Conservation (phyloP, 2,888 invertebrate genomes). For the Hetaerina titia region DNA sequence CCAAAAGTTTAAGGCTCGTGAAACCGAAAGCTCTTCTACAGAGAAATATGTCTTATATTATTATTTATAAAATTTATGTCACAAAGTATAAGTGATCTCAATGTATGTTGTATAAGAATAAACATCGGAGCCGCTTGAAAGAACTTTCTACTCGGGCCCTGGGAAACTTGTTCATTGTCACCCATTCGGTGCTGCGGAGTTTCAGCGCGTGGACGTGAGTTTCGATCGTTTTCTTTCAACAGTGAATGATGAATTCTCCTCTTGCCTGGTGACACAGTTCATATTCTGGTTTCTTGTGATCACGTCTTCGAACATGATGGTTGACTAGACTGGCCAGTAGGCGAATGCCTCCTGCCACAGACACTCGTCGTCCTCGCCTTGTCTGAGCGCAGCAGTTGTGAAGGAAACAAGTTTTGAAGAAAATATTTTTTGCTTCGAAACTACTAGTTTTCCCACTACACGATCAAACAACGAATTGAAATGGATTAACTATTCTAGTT, state of each 20-base stretch:
- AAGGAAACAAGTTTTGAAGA: background rate
- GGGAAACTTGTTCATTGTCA: background rate
- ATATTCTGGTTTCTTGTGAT: slow-evolving; percentile 28
- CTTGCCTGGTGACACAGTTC: slow-evolving; percentile 29
- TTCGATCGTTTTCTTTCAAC: background rate
- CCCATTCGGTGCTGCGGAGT: background rate
- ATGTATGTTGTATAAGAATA: background rate
- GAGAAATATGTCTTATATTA: background rate
- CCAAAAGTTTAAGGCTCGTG: background rate
- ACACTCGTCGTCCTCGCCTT: background rate
- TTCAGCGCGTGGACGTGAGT: background rate
- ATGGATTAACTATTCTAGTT: background rate
- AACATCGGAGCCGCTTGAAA: background rate
- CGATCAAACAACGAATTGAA: background rate
- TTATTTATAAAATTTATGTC: background rate
- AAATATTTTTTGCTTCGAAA: background rate
- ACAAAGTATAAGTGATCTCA: background rate
- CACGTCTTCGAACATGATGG: background rate
- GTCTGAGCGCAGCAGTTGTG: background rate
- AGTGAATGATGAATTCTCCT: slow-evolving; percentile 13
- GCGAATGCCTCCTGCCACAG: background rate
- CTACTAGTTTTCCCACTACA: background rate
- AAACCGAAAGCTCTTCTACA: background rate
- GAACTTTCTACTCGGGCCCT: background rate
- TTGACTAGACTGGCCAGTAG: background rate